Conservation (phyloP, 2,797 vertebrate species). For the Poeciliopsis gracilis region DNA sequence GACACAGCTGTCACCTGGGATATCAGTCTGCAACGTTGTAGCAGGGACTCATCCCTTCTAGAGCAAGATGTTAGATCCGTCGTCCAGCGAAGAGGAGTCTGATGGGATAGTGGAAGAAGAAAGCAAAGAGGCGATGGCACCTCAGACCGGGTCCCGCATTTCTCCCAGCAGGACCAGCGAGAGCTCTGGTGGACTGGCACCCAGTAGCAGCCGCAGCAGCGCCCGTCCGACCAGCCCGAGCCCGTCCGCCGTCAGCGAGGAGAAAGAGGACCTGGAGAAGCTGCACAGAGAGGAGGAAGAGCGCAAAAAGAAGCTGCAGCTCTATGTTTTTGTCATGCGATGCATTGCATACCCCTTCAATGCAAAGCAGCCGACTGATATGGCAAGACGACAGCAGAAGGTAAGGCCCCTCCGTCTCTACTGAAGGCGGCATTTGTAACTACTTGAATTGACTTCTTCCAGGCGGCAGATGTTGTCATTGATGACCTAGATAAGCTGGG, state of each 20-base stretch:
- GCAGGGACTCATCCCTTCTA: slow-evolving; percentile 45
- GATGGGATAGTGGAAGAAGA: slow-evolving; percentile 97
- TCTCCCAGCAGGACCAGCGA: slow-evolving; percentile 94
- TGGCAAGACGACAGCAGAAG: slow-evolving; percentile 99
- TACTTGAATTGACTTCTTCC: slow-evolving; percentile 63
- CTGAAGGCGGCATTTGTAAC: slow-evolving; percentile 55
- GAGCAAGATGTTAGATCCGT: slow-evolving; percentile 92
- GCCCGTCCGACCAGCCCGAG: slow-evolving; percentile 94
- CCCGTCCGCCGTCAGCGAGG: slow-evolving; percentile 94
- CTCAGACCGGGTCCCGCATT: slow-evolving; percentile 88
- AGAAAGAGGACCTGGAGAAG: slow-evolving; percentile 95
- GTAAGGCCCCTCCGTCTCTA: slow-evolving; percentile 77
- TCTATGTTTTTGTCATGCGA: slow-evolving; percentile 98
- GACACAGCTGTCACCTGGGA: neutral
- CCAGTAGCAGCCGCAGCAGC: slow-evolving; percentile 86
- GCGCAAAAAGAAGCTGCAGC: slow-evolving; percentile 96
- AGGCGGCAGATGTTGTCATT: slow-evolving; percentile 74
- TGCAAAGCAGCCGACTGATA: slow-evolving; percentile 98
- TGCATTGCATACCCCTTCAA: slow-evolving; percentile 98
- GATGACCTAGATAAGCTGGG: slow-evolving; percentile 78
- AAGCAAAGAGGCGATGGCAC: slow-evolving; percentile 91
- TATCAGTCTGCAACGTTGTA: slow-evolving; percentile 14
- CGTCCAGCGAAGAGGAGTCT: slow-evolving; percentile 97
- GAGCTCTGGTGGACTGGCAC: slow-evolving; percentile 88
- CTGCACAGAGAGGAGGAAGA: slow-evolving; percentile 97